Evolutionary conservation across 2,888 invertebrate species (phyloP).

Genomic region (Dasysyrphus tricinctus): DNA sequence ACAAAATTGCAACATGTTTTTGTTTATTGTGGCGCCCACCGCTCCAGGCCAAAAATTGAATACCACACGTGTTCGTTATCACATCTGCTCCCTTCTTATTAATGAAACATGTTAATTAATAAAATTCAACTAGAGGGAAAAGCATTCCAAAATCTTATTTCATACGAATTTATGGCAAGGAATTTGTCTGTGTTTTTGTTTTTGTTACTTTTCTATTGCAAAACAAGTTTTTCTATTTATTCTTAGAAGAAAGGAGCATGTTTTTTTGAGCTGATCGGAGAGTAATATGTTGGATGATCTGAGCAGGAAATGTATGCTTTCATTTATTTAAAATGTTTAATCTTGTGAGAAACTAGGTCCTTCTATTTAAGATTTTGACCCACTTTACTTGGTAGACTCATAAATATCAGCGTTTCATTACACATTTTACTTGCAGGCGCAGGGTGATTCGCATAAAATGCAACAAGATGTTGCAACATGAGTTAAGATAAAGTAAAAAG

Average conservation of each 20-base stretch:
- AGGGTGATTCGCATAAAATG: no score
- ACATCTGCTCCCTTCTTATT: constrained; percentile 56
- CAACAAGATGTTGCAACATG: no score
- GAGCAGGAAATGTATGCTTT: neutral
- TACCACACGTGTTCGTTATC: constrained; percentile 34
- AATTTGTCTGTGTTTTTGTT: neutral
- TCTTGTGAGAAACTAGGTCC: no score
- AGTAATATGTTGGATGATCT: neutral
- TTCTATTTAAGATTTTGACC: no score
- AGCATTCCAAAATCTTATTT: neutral
- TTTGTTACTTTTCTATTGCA: no score
- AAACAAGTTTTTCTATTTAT: neutral
- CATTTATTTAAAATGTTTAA: neutral
- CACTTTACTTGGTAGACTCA: no score
- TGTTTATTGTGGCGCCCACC: constrained; percentile 47
- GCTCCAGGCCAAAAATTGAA: neutral
- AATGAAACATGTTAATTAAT: constrained; percentile 55
- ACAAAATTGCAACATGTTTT: constrained; percentile 38
- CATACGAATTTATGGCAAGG: neutral
- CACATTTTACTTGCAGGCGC: no score
- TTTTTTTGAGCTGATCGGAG: neutral
- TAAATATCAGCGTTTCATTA: no score
- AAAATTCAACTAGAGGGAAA: constrained; percentile 7
- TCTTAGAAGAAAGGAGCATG: neutral
- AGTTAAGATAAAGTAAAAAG: no score